Conservation (phyloP, 2,113 vertebrate species). For the Catharus fuscescens region DNA sequence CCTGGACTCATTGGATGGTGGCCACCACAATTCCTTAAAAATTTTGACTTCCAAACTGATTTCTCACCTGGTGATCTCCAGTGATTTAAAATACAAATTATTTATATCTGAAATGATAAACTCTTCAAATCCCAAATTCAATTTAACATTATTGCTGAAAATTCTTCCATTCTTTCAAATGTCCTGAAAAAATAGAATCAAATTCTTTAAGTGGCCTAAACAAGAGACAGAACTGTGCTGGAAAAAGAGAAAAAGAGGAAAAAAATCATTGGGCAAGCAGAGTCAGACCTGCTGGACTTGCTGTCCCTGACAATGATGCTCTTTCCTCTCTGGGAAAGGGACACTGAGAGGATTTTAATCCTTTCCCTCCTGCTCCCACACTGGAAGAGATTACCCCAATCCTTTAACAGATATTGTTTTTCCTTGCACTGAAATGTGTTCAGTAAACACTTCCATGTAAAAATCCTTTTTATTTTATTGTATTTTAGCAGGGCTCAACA, state of each 20-base stretch:
- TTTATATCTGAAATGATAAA: background rate
- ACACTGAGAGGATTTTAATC: background rate
- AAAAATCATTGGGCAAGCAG: background rate
- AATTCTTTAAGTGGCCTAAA: background rate
- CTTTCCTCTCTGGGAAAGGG: background rate
- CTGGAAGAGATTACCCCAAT: background rate
- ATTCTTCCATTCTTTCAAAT: background rate
- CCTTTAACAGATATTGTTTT: background rate
- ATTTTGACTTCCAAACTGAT: background rate
- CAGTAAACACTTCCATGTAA: fast-evolving
- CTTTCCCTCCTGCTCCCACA: background rate
- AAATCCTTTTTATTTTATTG: background rate
- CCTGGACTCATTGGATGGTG: fast-evolving
- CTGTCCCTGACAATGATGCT: background rate
- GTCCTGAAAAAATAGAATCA: background rate
- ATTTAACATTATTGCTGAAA: background rate
- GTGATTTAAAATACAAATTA: background rate
- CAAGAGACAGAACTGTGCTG: background rate
- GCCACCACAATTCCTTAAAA: background rate
- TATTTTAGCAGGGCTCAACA: background rate
- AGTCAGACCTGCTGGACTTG: fast-evolving
- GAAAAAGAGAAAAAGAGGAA: background rate
- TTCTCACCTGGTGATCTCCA: background rate
- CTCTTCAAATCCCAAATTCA: background rate
- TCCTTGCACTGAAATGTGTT: background rate